Conservation (phyloP, 2,888 invertebrate species). For the Mesochorus sp. region DNA sequence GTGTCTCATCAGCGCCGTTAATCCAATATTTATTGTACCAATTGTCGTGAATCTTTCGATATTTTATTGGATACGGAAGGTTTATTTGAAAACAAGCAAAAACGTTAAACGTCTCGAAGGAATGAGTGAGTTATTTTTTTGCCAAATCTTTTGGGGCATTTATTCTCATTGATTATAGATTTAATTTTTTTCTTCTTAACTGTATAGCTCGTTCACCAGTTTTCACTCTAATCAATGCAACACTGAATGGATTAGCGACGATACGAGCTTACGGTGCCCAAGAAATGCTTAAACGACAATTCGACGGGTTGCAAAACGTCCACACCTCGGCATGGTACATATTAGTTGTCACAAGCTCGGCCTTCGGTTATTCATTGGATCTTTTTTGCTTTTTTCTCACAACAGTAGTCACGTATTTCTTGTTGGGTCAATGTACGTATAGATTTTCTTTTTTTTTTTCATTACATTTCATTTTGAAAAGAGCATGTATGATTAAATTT, state of each 20-base stretch:
- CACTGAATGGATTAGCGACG: conserved; percentile 92
- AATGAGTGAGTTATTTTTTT: conserved; percentile 80
- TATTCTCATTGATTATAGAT: neutral
- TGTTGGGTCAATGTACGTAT: no score
- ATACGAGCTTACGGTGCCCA: conserved; percentile 89
- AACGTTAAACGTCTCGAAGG: conserved; percentile 87
- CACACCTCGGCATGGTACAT: conserved; percentile 89
- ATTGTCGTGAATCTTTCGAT: conserved; percentile 85
- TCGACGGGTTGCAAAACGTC: conserved; percentile 87
- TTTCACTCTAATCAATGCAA: conserved; percentile 93
- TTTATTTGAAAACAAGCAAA: conserved; percentile 88
- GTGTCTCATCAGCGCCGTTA: conserved; percentile 83
- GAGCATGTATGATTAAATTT: neutral
- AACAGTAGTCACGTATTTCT: no score
- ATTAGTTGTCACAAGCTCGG: conserved; percentile 85
- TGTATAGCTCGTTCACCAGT: conserved; percentile 93
- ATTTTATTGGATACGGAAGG: conserved; percentile 85
- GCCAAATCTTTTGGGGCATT: neutral
- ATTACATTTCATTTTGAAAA: neutral
- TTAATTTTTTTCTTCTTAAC: conserved; percentile 47
- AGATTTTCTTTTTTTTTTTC: neutral
- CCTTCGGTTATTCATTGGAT: conserved; percentile 90
- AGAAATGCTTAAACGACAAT: conserved; percentile 87
- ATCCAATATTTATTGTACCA: conserved; percentile 86
- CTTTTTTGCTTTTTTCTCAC: conserved; percentile 82